phyloP scores from a whole-genome alignment of 2,113 vertebrate species.

The Zosterops lateralis region DNA sequence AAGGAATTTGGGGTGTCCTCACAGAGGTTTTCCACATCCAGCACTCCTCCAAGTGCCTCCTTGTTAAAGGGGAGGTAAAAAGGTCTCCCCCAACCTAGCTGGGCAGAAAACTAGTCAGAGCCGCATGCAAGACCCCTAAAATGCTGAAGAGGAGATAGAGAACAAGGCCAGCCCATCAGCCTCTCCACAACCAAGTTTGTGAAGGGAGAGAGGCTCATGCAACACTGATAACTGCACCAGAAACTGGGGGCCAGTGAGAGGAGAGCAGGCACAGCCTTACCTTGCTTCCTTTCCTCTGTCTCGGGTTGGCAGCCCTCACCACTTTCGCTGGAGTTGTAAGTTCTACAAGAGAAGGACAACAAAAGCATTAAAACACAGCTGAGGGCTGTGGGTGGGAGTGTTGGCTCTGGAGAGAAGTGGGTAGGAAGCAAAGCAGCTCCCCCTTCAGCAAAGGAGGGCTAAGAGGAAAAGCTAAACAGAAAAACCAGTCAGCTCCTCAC shows the following conservation, averaged over 20 bases:
- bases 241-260: fast-evolving
- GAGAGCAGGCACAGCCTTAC: conserved; percentile 65
- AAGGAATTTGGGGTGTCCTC: not conserved
- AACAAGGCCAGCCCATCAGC: not conserved
- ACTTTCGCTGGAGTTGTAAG: conserved; percentile 88
- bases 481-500: not conserved
- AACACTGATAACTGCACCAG: not conserved
- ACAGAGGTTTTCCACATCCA: not conserved
- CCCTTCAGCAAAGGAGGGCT: not conserved
- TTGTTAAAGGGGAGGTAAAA: fast-evolving
- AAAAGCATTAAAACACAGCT: not conserved
- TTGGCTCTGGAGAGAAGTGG: not conserved
- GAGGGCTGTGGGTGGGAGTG: not conserved
- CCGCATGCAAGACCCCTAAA: not conserved
- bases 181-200: not conserved
- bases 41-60: not conserved
- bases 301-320: conserved; percentile 88
- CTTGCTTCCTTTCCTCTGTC: conserved; percentile 90
- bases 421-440: not conserved
- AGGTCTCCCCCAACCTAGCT: not conserved
- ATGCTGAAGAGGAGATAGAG: not conserved
- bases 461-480: not conserved
- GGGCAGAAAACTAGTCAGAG: not conserved
- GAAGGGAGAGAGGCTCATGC: not conserved
- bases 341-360: conserved; percentile 75